Evolutionary conservation across 2,888 invertebrate species (phyloP), one percentile per base, ranked within the genome.

Genomic region (Crioceris asparagi): DNA sequence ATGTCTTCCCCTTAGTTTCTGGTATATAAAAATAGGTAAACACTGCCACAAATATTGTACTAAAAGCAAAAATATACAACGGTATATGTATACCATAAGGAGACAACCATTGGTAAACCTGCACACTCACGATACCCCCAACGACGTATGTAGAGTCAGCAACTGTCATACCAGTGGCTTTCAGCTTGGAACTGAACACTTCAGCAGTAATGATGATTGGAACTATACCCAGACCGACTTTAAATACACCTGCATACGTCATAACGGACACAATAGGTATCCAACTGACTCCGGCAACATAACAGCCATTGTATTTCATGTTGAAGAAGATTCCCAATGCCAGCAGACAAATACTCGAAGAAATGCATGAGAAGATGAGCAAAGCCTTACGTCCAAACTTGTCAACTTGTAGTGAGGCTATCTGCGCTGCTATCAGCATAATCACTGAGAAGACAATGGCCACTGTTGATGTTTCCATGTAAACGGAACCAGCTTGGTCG

Each of bases 1-100:
- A 69, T 4, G 77, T 75, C 52, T 77, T 77, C 39, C 77, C 77
- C 58, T 77, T 79, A 2, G 79, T 79, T 60, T 79, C 79, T 1
- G 79, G 77, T 12, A 79, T 68, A 45, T 71, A 60, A 17, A 40
- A 37, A 25, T 41, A 33, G 7, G 47, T 45, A 17, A 40, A 47
- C 1, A 40, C 8, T 7, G 44, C 38, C 7, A 45, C 47, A 51
- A 54, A 29, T 43, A 54, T 29, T 34, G 48, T 5, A 51, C 44
- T 47, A 4, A 30, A 29, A 3, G 44, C 34, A 36, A 62, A 64
- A 5, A 64, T 38, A 40, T 60, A 60, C 38, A 64, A 62, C 0
- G 64, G 59, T 6, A 54, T 54, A 35, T 59, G 53, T 33, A 60
- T 52, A 6, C 62, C 62, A 38, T 47, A 57, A 4, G 26, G 23